A percentile compares a stretch with the other conserved stretches of the same genome.
phyloP scores from a whole-genome alignment of 2,113 vertebrate species.

The Apodemus speciosus region DNA sequence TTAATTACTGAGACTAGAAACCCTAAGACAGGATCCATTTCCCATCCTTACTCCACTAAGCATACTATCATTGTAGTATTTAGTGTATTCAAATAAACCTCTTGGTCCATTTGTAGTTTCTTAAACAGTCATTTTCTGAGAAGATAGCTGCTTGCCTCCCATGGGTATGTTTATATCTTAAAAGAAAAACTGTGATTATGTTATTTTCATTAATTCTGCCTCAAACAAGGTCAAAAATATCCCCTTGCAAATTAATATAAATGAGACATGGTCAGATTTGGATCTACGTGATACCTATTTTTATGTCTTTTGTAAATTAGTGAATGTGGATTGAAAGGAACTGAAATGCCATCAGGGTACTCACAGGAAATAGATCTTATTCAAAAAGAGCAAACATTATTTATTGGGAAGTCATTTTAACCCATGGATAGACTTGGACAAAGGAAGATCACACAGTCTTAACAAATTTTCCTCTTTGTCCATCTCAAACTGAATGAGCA shows the following conservation, averaged over 20 bases:
- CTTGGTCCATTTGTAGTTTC: not conserved
- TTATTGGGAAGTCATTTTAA: not conserved
- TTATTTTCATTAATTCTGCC: not conserved
- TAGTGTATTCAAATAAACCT: not conserved
- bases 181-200: conserved; percentile 1
- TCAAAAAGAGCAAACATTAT: not conserved
- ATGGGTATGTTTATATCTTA: not conserved
- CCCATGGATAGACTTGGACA: not conserved
- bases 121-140: not conserved
- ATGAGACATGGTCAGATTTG: not conserved
- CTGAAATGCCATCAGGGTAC: not conserved
- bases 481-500: not conserved
- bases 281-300: not conserved
- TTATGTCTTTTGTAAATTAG: not conserved
- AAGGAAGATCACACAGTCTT: not conserved
- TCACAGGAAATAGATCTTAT: not conserved
- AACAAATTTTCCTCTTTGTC: not conserved
- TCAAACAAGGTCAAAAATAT: conserved; percentile 8
- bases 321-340: not conserved
- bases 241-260: not conserved
- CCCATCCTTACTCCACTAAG: not conserved
- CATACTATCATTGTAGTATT: not conserved
- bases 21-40: not conserved
- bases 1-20: not conserved
- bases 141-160: not conserved